A percentile compares a stretch with the other conserved stretches of the same genome.
Evolutionary conservation across 2,888 invertebrate species (phyloP).

Genomic region (Patella ulyssiponensis): DNA sequence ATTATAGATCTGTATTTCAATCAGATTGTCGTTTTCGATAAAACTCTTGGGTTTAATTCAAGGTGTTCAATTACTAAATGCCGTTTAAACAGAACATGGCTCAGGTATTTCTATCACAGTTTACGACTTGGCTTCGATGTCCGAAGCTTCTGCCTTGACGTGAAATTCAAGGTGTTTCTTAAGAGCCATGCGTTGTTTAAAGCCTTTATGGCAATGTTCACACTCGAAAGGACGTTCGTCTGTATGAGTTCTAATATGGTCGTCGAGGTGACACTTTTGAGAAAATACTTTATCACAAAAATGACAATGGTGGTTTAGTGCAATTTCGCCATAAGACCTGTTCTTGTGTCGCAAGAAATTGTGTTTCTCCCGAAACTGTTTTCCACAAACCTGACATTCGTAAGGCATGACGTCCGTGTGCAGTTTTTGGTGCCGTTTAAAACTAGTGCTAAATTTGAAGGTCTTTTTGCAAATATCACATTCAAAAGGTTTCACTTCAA

Average conservation of each 20-base stretch:
- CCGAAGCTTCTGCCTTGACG: too few species aligned
- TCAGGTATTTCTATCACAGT: too few species aligned
- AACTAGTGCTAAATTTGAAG: background rate
- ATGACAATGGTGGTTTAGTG: background rate
- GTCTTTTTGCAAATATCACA: background rate
- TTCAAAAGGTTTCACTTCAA: too few species aligned
- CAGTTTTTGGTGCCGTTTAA: background rate
- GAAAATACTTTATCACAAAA: background rate
- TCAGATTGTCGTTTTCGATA: too few species aligned
- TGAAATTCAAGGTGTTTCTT: too few species aligned
- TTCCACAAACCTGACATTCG: background rate
- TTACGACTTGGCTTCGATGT: too few species aligned
- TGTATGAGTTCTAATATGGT: background rate
- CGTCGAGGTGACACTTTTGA: background rate
- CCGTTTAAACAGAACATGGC: too few species aligned
- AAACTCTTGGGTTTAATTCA: too few species aligned
- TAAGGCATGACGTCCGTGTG: background rate
- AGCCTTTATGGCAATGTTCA: background rate
- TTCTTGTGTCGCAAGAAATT: background rate
- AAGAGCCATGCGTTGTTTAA: background rate
- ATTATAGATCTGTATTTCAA: too few species aligned
- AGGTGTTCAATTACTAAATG: too few species aligned
- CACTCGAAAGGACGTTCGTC: background rate
- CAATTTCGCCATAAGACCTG: background rate
- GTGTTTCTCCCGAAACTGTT: background rate